Conservation (phyloP, 1,140 invertebrate species). For the Drosophila baimaii region DNA sequence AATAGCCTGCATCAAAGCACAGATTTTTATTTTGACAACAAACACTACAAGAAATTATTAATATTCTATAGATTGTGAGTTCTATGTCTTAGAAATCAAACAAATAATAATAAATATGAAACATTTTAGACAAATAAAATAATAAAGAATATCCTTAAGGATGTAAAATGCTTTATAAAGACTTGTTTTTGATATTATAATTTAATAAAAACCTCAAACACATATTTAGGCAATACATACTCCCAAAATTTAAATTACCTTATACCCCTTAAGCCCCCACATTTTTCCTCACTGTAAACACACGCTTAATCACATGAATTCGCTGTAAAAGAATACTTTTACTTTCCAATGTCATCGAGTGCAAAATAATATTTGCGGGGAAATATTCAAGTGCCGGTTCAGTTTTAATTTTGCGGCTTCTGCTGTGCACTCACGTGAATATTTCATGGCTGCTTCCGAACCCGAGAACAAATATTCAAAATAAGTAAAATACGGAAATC, state of each 20-base stretch:
- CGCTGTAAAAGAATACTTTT: background rate
- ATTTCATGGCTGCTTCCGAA: constrained; percentile 34
- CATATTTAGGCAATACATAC: too few species aligned
- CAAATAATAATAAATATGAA: too few species aligned
- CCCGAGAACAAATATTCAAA: constrained; percentile 14
- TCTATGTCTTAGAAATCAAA: too few species aligned
- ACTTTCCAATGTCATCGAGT: constrained; percentile 7
- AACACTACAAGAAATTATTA: background rate
- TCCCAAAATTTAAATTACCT: too few species aligned
- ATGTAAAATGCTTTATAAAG: too few species aligned
- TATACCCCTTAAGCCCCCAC: background rate
- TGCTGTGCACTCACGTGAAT: constrained; percentile 56
- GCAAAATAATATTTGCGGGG: constrained; percentile 6
- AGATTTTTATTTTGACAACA: constrained; percentile 14
- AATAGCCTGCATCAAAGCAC: constrained; percentile 20
- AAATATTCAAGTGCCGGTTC: constrained; percentile 29
- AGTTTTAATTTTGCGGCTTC: constrained; percentile 49
- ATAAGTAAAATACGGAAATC: constrained; percentile 50
- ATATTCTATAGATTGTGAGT: background rate
- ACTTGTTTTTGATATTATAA: background rate
- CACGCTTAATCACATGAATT: background rate
- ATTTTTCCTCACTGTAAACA: background rate
- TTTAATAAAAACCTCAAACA: background rate
- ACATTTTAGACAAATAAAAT: too few species aligned
- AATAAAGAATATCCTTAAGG: background rate